Percentiles rank a stretch among this genome's conserved stretches.
Conservation (phyloP, 64 coral and sea anemone genomes). For the Pocillopora verrucosa region DNA sequence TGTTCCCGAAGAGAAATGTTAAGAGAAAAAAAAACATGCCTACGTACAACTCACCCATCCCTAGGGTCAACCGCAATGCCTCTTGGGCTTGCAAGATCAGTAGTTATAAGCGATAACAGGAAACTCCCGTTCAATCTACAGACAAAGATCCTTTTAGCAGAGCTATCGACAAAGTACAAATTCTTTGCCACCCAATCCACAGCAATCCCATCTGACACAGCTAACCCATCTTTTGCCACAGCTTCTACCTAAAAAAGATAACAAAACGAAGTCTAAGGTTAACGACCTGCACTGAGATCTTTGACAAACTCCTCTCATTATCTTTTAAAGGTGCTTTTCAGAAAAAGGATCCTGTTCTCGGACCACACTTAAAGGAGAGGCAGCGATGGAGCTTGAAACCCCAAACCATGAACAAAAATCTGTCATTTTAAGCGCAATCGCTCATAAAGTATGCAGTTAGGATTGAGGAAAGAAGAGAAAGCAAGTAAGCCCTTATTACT, state of each 20-base stretch:
- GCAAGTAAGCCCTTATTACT: no score
- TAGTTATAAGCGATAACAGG: slow-evolving; percentile 59
- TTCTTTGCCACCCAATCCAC: slow-evolving; percentile 95
- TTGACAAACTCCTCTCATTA: no score
- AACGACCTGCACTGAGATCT: background rate
- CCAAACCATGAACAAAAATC: no score
- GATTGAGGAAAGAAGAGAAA: no score
- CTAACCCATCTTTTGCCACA: slow-evolving; percentile 62
- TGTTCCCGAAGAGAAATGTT: background rate
- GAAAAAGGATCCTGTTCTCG: no score
- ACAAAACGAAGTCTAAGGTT: background rate
- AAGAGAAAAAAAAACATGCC: no score
- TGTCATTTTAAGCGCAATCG: no score
- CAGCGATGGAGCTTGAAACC: no score
- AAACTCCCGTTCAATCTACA: slow-evolving; percentile 74
- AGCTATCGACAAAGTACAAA: slow-evolving; percentile 88
- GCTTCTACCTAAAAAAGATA: background rate
- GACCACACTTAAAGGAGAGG: no score
- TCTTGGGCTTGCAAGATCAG: slow-evolving; percentile 66
- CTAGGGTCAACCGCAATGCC: slow-evolving; percentile 89
- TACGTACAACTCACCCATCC: slow-evolving; percentile 64
- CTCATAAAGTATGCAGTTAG: no score
- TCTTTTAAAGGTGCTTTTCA: no score
- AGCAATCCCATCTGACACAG: slow-evolving; percentile 85
- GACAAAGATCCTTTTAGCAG: slow-evolving; percentile 86